phyloP scores from a whole-genome alignment of 35 echinoderm and acorn worm genomes.

The Heliocidaris tuberculata region DNA sequence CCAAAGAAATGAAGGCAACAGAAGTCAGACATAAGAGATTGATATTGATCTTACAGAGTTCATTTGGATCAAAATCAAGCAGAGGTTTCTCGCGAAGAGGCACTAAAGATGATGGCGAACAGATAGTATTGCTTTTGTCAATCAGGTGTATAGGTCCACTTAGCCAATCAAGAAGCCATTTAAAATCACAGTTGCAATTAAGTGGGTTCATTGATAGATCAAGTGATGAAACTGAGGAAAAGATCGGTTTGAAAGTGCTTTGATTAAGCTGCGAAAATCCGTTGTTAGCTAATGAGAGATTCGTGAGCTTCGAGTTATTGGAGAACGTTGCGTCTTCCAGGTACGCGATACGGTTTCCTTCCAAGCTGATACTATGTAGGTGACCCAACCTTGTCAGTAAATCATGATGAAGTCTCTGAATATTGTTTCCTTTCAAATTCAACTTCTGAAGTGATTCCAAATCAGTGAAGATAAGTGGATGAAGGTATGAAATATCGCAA shows the following conservation, averaged over 20 bases:
- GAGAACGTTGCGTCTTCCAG: not conserved
- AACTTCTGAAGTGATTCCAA: not conserved
- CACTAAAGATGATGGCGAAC: not conserved
- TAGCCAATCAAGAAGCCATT: not conserved
- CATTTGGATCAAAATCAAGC: not conserved
- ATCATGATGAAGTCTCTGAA: not conserved
- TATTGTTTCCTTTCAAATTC: not conserved
- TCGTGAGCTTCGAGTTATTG: not conserved
- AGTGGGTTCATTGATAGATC: not conserved
- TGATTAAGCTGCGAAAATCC: not conserved
- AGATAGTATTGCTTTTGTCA: not conserved
- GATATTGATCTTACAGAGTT: not conserved
- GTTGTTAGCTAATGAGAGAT: not conserved
- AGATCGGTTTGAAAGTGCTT: not conserved
- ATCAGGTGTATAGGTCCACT: not conserved
- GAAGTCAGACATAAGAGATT: not conserved
- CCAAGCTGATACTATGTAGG: not conserved
- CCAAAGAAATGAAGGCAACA: not conserved
- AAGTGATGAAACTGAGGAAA: not conserved
- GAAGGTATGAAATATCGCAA: not conserved
- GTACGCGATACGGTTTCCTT: not conserved
- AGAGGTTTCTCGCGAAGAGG: not conserved
- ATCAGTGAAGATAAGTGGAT: not conserved
- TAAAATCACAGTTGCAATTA: not conserved
- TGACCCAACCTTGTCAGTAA: not conserved